phyloP scores from a whole-genome alignment of 92 coral and sea anemone species.

The Porites cylindrica region DNA sequence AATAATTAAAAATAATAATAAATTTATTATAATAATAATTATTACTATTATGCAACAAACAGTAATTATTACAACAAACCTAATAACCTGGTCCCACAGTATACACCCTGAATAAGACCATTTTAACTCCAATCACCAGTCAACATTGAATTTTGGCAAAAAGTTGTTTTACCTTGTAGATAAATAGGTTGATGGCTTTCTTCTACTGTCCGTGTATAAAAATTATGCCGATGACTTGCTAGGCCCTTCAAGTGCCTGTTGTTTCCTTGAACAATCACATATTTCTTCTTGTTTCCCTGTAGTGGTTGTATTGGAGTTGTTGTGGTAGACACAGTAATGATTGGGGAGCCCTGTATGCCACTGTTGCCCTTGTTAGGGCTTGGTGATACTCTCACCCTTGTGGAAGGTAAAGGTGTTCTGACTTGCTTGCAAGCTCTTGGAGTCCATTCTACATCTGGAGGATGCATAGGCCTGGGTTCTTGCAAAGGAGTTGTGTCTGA shows the following conservation, averaged over 20 bases:
- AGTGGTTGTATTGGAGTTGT: constrained; percentile 65
- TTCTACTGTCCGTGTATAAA: constrained; percentile 1
- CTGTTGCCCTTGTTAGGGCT: constrained; percentile 47
- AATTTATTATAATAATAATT: no score
- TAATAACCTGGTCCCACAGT: no score
- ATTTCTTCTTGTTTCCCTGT: constrained; percentile 62
- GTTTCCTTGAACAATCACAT: constrained; percentile 75
- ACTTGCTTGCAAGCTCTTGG: constrained; percentile 3
- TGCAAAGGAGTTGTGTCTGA: not conserved
- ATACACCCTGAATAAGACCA: not conserved
- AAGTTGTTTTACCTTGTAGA: constrained; percentile 53
- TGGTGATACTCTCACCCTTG: constrained; percentile 74
- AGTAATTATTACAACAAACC: no score
- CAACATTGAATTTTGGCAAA: not conserved
- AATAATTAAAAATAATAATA: no score
- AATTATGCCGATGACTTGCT: constrained; percentile 2
- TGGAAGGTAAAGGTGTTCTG: constrained; percentile 48
- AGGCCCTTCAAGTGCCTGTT: constrained; percentile 36
- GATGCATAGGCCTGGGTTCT: not conserved
- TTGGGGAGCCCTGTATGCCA: constrained; percentile 26
- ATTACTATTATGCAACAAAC: no score
- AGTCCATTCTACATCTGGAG: constrained; percentile 19
- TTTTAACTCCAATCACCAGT: not conserved
- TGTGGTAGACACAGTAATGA: constrained; percentile 66
- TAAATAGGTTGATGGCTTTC: constrained; percentile 68